Percentiles rank a stretch among this genome's conserved stretches.
phyloP scores from a whole-genome alignment of 1,140 invertebrate species.

The Charaxes varanes region DNA sequence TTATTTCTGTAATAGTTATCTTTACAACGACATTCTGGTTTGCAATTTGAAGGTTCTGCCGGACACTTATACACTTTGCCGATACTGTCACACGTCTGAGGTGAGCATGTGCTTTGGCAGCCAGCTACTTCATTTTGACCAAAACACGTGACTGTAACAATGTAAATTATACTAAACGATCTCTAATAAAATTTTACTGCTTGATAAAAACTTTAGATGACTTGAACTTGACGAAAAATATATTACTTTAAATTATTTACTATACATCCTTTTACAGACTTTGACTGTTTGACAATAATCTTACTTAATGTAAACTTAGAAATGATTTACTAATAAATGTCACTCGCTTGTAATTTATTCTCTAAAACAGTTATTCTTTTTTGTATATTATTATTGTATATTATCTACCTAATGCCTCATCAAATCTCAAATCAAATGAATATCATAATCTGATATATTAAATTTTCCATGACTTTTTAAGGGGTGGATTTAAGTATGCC shows the following conservation, averaged over 20 bases:
- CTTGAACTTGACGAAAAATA: slow-evolving; percentile 23
- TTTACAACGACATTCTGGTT: slow-evolving; percentile 26
- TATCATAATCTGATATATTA: not conserved
- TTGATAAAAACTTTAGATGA: slow-evolving; percentile 1
- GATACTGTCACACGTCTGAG: slow-evolving; percentile 32
- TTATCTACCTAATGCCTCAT: too few species aligned
- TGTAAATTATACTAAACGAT: not conserved
- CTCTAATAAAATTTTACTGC: not conserved
- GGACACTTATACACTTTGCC: slow-evolving; percentile 17
- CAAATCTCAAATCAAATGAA: too few species aligned
- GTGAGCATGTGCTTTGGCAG: slow-evolving; percentile 10
- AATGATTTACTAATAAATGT: too few species aligned
- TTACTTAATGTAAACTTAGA: too few species aligned
- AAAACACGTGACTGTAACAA: slow-evolving; percentile 9
- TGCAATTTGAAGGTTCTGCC: slow-evolving; percentile 11
- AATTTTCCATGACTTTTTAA: not conserved
- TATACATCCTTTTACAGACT: slow-evolving; percentile 28
- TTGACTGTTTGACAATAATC: slow-evolving; percentile 20
- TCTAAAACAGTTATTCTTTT: too few species aligned
- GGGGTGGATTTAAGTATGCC: not conserved
- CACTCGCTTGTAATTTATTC: too few species aligned
- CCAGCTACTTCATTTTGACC: slow-evolving; percentile 14
- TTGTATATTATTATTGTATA: too few species aligned
- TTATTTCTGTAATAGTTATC: slow-evolving; percentile 27
- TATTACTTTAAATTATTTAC: slow-evolving; percentile 21